phyloP scores from a whole-genome alignment of 2,888 invertebrate species.

The Leptopterna dolabrata region DNA sequence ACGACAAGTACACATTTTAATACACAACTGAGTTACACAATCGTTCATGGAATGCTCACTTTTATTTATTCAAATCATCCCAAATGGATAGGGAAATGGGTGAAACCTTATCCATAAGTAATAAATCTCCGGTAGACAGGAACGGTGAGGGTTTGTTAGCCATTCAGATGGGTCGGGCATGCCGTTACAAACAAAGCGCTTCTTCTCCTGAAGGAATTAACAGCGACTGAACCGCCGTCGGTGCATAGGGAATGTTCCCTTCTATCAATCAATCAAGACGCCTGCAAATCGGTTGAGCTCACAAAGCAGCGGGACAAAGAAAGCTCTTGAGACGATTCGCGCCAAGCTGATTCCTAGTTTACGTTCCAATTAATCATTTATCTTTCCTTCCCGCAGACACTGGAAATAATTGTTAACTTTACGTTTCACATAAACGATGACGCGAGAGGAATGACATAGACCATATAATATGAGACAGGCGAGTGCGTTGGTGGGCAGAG shows the following conservation, averaged over 20 bases:
- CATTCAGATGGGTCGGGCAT: background rate
- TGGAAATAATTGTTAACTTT: no score
- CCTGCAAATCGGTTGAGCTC: background rate
- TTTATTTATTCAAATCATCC: background rate
- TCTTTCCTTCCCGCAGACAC: no score
- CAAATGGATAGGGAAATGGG: background rate
- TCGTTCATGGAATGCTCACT: no score
- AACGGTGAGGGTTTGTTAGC: background rate
- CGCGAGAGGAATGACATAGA: no score
- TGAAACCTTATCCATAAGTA: background rate
- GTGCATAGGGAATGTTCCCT: background rate
- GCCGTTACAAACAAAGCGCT: background rate
- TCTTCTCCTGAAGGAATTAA: background rate
- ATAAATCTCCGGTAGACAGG: background rate
- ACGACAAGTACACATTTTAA: no score
- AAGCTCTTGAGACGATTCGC: background rate
- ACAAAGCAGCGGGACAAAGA: background rate
- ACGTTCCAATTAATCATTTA: background rate
- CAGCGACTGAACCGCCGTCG: background rate
- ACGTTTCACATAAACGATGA: no score
- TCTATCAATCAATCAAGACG: background rate
- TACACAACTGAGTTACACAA: no score
- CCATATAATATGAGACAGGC: no score
- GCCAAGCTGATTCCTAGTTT: background rate
- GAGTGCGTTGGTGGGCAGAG: no score